Conservation (phyloP, 2,797 vertebrate species). For the Mus spretus region DNA sequence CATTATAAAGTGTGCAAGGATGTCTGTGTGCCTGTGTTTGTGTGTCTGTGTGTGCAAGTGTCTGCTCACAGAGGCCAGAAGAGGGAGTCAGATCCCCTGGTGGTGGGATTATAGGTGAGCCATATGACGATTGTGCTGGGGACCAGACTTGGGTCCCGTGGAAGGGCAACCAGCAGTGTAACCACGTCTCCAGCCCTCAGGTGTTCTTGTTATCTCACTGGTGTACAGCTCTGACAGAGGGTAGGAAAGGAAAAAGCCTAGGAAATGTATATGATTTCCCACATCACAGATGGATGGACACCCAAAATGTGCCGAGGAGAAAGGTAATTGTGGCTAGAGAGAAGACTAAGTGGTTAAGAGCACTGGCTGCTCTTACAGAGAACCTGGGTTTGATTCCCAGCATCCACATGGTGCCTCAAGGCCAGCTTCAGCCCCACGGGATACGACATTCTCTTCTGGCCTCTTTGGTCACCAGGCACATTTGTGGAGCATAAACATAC, state of each 20-base stretch:
- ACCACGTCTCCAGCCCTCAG: neutral
- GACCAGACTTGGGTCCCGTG: neutral
- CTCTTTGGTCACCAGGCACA: neutral
- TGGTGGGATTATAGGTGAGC: neutral
- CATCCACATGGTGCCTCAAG: neutral
- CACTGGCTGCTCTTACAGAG: neutral
- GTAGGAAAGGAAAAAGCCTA: neutral
- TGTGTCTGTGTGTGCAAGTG: neutral
- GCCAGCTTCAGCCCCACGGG: neutral
- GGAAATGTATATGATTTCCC: neutral
- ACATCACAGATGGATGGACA: neutral
- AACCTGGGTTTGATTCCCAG: neutral
- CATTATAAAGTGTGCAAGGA: neutral
- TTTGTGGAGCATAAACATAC: neutral
- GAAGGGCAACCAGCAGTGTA: neutral
- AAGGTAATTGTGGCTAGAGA: neutral
- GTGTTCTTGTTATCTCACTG: neutral
- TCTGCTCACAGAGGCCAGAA: neutral
- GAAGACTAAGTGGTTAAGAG: neutral
- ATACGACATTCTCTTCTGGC: neutral
- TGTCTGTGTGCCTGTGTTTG: neutral
- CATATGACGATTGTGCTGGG: neutral
- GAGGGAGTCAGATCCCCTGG: neutral
- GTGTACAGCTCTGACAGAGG: neutral
- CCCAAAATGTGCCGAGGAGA: neutral